These are phyloP conservation scores for Amphipyra berbera DNA, from an alignment of 2,888 invertebrate genomes.

Conservation along the genomic window DNA sequence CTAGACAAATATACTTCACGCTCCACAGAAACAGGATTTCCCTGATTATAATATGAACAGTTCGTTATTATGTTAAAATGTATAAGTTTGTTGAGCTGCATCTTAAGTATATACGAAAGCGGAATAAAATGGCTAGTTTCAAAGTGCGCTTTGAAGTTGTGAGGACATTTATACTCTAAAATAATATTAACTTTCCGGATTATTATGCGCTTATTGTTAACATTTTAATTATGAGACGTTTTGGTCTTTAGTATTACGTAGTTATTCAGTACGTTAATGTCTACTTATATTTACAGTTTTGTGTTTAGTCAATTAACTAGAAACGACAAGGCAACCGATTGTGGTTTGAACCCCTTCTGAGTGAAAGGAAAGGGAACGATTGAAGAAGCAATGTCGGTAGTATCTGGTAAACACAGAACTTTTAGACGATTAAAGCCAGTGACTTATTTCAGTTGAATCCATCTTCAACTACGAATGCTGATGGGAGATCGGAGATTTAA, in stretches of 20 bases:
- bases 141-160: conserved; percentile 26
- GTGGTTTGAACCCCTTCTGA: conserved; percentile 27
- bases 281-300: conserved; percentile 25
- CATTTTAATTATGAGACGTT: conserved; percentile 11
- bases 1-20: conserved; percentile 68
- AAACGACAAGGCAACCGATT: conserved; percentile 15
- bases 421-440: conserved; percentile 23
- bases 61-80: conserved; percentile 57
- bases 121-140: conserved; percentile 25
- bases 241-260: neutral
- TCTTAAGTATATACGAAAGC: conserved; percentile 25
- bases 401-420: conserved; percentile 38
- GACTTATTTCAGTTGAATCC: no score
- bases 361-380: conserved; percentile 24
- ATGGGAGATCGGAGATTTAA: no score
- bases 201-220: conserved; percentile 15
- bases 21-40: conserved; percentile 60
- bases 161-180: conserved; percentile 13
- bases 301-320: conserved; percentile 32
- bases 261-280: conserved; percentile 11
- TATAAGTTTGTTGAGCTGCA: conserved; percentile 56
- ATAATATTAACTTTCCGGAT: conserved; percentile 25
- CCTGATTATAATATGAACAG: conserved; percentile 57
- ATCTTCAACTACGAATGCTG: no score
- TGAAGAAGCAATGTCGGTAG: conserved; percentile 34